phyloP scores from a whole-genome alignment of 1,140 invertebrate genomes.

The Acyrthosiphon pisum region DNA sequence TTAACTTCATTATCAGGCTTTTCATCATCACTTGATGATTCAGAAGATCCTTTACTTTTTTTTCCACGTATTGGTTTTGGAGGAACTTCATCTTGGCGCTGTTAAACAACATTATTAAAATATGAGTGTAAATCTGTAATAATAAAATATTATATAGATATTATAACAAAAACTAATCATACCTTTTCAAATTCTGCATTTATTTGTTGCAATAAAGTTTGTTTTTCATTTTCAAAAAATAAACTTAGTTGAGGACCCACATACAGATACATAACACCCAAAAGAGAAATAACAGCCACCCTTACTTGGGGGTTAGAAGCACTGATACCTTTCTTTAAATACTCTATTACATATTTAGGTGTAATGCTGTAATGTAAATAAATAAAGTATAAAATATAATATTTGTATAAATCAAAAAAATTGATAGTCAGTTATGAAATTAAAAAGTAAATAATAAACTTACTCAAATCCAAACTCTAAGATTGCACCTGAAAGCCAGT shows the following conservation, averaged over 20 bases:
- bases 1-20: constrained; percentile 67
- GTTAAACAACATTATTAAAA: constrained; percentile 55
- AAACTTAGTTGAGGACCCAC: constrained; percentile 77
- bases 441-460: not conserved
- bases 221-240: constrained; percentile 88
- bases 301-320: constrained; percentile 86
- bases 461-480: constrained; percentile 80
- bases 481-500: constrained; percentile 79
- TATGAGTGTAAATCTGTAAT: not conserved
- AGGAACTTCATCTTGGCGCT: constrained; percentile 69
- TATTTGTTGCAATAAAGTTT: constrained; percentile 83
- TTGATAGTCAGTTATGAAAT: not conserved
- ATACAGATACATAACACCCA: constrained; percentile 80
- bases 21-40: constrained; percentile 66
- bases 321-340: constrained; percentile 81
- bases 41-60: constrained; percentile 62
- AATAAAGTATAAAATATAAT: not conserved
- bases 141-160: not conserved
- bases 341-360: constrained; percentile 79
- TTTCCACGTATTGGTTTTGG: constrained; percentile 75
- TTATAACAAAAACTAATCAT: constrained; percentile 58
- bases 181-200: constrained; percentile 86
- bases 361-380: constrained; percentile 70
- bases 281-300: constrained; percentile 73
- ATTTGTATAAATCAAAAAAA: not conserved